Base-by-base conservation (phyloP, 2,113 vertebrate genomes). In the Lophotis ruficrista region DNA sequence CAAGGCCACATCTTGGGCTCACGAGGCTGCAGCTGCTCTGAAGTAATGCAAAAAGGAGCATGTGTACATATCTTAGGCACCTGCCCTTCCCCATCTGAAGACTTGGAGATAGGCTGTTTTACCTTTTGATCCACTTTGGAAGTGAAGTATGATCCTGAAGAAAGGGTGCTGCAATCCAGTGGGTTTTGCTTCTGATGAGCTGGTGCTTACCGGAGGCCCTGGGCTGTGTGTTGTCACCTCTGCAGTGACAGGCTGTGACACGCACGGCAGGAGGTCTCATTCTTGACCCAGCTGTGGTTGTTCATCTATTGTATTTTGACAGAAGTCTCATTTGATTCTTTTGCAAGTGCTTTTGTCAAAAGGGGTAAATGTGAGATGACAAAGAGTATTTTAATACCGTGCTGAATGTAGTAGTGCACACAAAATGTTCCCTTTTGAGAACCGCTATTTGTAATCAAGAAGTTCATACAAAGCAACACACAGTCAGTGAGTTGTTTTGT, bases 71-170 rank as follows among this genome's bases (percentile, higher is more conserved):
- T 16, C 10, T 45, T n/a, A 7, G 37, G 71, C 16, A 68, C 23
- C 21, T 28, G 8, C 10, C 12, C 25, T 84, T 75, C 35, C 23
- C 6, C 4, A 1, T 30, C 43, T 43, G 0, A 0, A 30, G 15
- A 35, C 30, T 38, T 56, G 30, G 20, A 71, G 14, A 6, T 15
- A 19, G 31, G 13, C 19, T 48, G 17, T 14, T 82, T 75, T 56
- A 19, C 10, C 9, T 60, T 85, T 22, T 45, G 38, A 24, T 60
- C 45, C 2, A 1, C 53, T 53, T 65, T 61, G 41, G 41, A 62
- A 80, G 30, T 0, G 0, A 11, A 51, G 22, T 18, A 4, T 0
- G 3, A 10, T 6, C 22, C 35, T 10, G 10, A n/a, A 35, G 45
- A 61, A 64, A 53, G 28, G 16, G 24, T 2, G 1, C 53, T 51